Conservation (phyloP, 2,113 vertebrate species). For the Tupaia tana region DNA sequence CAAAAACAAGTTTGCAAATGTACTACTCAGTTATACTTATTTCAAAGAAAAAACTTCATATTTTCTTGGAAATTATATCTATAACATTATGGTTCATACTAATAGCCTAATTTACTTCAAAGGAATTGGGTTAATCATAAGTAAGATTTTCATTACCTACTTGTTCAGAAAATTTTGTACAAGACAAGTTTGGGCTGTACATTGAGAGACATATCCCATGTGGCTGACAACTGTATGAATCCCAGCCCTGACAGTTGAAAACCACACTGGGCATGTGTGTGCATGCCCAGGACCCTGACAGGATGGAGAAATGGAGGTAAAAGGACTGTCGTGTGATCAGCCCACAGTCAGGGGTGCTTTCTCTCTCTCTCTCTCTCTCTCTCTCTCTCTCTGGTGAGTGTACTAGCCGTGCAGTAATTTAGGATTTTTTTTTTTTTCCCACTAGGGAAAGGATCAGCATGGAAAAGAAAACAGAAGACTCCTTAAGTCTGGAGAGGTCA, state of each 20-base stretch:
- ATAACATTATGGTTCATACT: background rate
- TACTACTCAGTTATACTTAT: background rate
- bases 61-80: background rate
- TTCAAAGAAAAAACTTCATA: constrained; percentile 3
- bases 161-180: constrained; percentile 1
- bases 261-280: no score
- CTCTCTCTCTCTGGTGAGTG: no score
- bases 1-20: background rate
- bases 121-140: constrained; percentile 20
- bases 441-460: background rate
- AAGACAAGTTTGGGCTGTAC: no score
- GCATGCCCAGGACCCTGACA: no score
- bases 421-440: background rate
- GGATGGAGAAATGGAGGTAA: no score
- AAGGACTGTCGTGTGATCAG: no score
- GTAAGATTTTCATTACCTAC: background rate
- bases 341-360: no score
- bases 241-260: no score
- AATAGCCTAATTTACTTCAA: background rate
- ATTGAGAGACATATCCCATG: no score
- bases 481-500: background rate
- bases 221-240: no score
- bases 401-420: no score
- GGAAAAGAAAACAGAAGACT: constrained; percentile 15
- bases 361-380: no score